Evolutionary conservation across 2,888 invertebrate genomes (phyloP).

Genomic region (Drosophila gaucha): DNA sequence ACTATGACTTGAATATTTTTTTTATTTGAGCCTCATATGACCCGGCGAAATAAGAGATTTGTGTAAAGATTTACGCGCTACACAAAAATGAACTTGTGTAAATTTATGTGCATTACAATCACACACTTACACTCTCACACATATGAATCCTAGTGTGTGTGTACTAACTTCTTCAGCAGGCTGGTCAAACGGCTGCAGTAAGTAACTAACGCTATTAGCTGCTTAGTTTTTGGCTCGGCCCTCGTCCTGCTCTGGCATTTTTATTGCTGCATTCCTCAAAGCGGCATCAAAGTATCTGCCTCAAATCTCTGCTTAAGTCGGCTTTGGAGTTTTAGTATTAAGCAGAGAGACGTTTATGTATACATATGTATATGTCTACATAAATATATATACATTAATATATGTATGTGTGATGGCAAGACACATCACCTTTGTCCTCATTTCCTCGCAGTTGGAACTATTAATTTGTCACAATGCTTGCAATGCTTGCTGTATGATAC

Average conservation of each 20-base stretch:
- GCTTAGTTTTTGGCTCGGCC: slow-evolving; percentile 47
- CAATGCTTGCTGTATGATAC: slow-evolving; percentile 1
- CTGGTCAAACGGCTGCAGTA: slow-evolving; percentile 30
- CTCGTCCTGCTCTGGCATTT: slow-evolving; percentile 46
- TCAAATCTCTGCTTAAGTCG: slow-evolving; percentile 55
- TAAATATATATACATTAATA: not conserved
- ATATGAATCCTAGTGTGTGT: not conserved
- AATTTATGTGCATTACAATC: slow-evolving; percentile 70
- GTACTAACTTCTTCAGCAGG: not conserved
- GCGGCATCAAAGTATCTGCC: slow-evolving; percentile 60
- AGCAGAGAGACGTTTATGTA: slow-evolving; percentile 6
- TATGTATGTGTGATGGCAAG: not conserved
- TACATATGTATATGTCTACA: not conserved
- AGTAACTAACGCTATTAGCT: slow-evolving; percentile 72
- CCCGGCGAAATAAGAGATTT: slow-evolving; percentile 71
- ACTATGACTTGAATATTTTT: not conserved
- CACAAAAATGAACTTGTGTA: slow-evolving; percentile 70
- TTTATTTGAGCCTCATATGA: slow-evolving; percentile 11
- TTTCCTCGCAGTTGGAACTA: slow-evolving; percentile 14
- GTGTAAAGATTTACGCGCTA: slow-evolving; percentile 70
- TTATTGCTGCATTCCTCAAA: slow-evolving; percentile 69
- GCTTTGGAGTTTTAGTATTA: slow-evolving; percentile 35
- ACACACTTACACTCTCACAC: slow-evolving; percentile 18
- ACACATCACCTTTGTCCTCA: slow-evolving; percentile 1
- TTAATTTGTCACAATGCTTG: slow-evolving; percentile 32